Percentiles rank a stretch among this genome's conserved stretches.
phyloP scores from a whole-genome alignment of 2,797 vertebrate genomes.

The Eulemur mongoz region DNA sequence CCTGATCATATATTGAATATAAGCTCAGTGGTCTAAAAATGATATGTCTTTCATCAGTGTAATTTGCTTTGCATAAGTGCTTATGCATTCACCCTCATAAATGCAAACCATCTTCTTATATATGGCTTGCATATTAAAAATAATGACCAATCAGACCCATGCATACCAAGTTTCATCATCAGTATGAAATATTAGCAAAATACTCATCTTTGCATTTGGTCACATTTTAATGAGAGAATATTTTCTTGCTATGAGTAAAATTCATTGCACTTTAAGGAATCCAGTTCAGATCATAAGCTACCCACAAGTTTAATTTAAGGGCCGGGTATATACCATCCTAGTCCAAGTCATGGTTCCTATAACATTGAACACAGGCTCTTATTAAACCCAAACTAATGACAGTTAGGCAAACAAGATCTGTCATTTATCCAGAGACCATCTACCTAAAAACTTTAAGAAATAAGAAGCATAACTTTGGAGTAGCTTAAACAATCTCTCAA shows the following conservation, averaged over 20 bases:
- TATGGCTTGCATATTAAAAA: not conserved
- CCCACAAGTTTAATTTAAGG: conserved; percentile 11
- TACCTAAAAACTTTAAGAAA: not conserved
- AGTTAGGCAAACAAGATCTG: not conserved
- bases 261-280: not conserved
- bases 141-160: not conserved
- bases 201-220: conserved; percentile 23
- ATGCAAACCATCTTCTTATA: conserved; percentile 14
- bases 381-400: not conserved
- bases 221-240: not conserved
- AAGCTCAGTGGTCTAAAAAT: conserved; percentile 51
- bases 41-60: conserved; percentile 1
- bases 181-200: not conserved
- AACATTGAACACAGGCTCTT: not conserved
- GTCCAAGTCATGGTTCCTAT: not conserved
- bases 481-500: not conserved
- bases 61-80: conserved; percentile 67
- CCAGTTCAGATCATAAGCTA: conserved; percentile 17
- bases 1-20: not conserved
- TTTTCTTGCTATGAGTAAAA: conserved; percentile 45
- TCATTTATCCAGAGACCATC: not conserved
- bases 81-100: conserved; percentile 61
- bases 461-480: not conserved
- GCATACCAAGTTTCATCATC: not conserved
- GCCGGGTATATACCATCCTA: not conserved